phyloP scores from a whole-genome alignment of 30 jellyfish, hydroid and myxozoan genomes.

The Pelagia noctiluca region DNA sequence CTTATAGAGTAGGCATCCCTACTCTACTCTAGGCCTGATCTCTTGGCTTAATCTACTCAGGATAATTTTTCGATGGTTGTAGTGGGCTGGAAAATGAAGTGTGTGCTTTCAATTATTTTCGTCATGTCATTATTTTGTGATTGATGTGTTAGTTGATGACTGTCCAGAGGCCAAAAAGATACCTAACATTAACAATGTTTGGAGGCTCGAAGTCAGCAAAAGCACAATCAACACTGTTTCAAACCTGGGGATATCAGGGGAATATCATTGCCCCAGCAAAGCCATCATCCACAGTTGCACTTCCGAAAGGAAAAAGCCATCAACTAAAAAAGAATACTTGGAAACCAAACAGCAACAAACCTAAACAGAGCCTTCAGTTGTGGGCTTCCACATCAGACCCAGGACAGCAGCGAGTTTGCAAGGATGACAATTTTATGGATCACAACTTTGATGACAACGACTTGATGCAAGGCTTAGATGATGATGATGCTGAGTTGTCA shows the following conservation, averaged over 20 bases:
- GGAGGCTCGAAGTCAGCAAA: not conserved
- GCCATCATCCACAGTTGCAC: not conserved
- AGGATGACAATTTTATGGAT: no score
- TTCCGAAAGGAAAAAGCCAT: not conserved
- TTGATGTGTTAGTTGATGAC: no score
- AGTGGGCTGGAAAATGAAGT: no score
- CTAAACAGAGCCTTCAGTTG: not conserved
- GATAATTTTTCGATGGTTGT: no score
- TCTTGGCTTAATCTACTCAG: no score
- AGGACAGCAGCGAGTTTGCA: not conserved
- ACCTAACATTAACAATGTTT: no score
- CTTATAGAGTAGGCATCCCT: no score
- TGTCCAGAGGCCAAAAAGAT: no score
- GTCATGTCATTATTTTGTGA: no score
- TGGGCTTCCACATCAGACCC: not conserved
- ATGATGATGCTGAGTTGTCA: conserved; percentile 31
- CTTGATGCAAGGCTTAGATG: conserved; percentile 19
- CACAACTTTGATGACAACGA: conserved; percentile 24
- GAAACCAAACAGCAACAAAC: not conserved
- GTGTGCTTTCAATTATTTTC: no score
- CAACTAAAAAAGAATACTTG: not conserved
- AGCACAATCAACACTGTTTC: conserved; percentile 41
- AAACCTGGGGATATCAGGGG: conserved; percentile 39
- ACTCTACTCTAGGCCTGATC: no score
- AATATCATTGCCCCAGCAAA: not conserved